A percentile compares a stretch with the other conserved stretches of the same genome.
Evolutionary conservation across 2,888 invertebrate genomes (phyloP).

Genomic region (Tiliacea aurago): DNA sequence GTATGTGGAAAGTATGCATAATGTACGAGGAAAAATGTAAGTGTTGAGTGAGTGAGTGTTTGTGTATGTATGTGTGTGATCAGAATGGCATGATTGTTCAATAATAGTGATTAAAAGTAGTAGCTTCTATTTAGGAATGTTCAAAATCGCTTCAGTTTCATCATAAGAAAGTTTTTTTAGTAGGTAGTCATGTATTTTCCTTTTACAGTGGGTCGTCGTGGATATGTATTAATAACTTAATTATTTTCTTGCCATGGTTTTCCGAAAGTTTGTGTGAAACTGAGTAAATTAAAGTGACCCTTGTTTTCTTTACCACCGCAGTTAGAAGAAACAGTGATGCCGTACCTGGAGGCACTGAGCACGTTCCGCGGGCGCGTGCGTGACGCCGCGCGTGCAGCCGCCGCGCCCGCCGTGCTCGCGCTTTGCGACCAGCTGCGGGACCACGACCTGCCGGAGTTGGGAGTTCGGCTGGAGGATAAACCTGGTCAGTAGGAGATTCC

Average conservation of each 20-base stretch:
- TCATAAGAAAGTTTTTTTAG: too few species aligned
- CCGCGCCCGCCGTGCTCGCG: slow-evolving; percentile 92
- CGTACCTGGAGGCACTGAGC: slow-evolving; percentile 96
- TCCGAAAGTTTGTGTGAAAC: not conserved
- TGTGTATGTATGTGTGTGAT: too few species aligned
- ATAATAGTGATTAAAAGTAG: too few species aligned
- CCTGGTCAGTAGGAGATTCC: slow-evolving; percentile 88
- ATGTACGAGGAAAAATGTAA: too few species aligned
- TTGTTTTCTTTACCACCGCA: slow-evolving; percentile 66
- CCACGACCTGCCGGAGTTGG: slow-evolving; percentile 96
- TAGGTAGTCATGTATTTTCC: too few species aligned
- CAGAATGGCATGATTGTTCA: too few species aligned
- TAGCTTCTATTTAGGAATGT: too few species aligned
- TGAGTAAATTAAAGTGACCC: not conserved
- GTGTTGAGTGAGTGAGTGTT: too few species aligned
- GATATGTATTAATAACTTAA: too few species aligned
- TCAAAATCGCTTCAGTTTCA: too few species aligned
- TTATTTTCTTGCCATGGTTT: not conserved
- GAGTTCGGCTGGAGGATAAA: slow-evolving; percentile 98
- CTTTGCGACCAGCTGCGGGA: slow-evolving; percentile 98
- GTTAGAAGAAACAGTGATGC: slow-evolving; percentile 96
- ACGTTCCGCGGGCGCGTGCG: slow-evolving; percentile 93
- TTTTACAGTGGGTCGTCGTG: too few species aligned
- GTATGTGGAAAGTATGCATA: too few species aligned
- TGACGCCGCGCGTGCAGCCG: slow-evolving; percentile 78